phyloP scores from a whole-genome alignment of 1,140 invertebrate genomes.

The Eumeta japonica region DNA sequence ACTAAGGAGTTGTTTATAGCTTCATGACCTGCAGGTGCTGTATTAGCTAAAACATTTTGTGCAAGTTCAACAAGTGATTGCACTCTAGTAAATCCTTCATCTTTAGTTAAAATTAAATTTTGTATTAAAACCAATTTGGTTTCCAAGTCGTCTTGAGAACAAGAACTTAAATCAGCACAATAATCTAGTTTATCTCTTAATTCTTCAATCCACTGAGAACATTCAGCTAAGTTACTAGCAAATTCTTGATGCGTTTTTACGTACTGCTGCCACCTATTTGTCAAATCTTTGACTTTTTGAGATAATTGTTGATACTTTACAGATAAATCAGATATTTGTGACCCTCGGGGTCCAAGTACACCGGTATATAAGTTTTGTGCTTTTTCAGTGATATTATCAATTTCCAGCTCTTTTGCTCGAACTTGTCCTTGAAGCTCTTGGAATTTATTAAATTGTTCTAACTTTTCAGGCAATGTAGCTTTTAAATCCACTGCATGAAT shows the following conservation, averaged over 20 bases:
- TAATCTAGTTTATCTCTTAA: slow-evolving; percentile 81
- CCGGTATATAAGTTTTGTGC: slow-evolving; percentile 81
- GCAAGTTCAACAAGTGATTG: slow-evolving; percentile 85
- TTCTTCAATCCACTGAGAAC: slow-evolving; percentile 79
- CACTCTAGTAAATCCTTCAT: slow-evolving; percentile 86
- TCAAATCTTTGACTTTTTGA: slow-evolving; percentile 87
- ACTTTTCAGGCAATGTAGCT: slow-evolving; percentile 78
- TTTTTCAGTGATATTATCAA: slow-evolving; percentile 88
- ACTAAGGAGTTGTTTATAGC: slow-evolving; percentile 81
- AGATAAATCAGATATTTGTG: slow-evolving; percentile 82
- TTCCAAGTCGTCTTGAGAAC: slow-evolving; percentile 82
- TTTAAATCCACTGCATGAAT: slow-evolving; percentile 88
- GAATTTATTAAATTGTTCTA: slow-evolving; percentile 77
- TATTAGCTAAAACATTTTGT: slow-evolving; percentile 90
- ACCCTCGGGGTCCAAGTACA: slow-evolving; percentile 60
- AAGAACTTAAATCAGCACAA: slow-evolving; percentile 77
- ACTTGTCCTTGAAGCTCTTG: slow-evolving; percentile 84
- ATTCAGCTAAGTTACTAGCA: slow-evolving; percentile 76
- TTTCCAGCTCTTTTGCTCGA: slow-evolving; percentile 86
- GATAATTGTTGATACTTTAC: slow-evolving; percentile 89
- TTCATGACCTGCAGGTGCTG: slow-evolving; percentile 82
- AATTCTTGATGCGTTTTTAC: slow-evolving; percentile 88
- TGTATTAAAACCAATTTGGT: slow-evolving; percentile 81
- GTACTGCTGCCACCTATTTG: slow-evolving; percentile 88
- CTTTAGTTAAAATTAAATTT: slow-evolving; percentile 83